A percentile compares a stretch with the other conserved stretches of the same genome.
phyloP scores from a whole-genome alignment of 2,797 vertebrate genomes.

The Enteromius thamalakanensis region DNA sequence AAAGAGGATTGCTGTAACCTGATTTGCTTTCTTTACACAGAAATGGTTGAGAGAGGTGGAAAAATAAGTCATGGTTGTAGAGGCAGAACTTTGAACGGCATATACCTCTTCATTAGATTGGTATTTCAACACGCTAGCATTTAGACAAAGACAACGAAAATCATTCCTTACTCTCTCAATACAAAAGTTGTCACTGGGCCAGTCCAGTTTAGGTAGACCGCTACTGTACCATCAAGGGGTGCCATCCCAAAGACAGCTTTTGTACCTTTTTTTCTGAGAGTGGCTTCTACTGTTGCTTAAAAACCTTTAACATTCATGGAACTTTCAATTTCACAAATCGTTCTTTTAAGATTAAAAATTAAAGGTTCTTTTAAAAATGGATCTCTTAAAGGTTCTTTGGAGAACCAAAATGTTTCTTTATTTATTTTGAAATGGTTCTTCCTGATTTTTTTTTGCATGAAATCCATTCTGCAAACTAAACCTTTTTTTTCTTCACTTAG shows the following conservation, averaged over 20 bases:
- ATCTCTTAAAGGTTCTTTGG: not conserved
- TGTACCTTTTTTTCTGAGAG: not conserved
- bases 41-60: conserved; percentile 41
- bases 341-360: not conserved
- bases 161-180: not conserved
- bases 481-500: not conserved
- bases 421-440: not conserved
- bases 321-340: not conserved
- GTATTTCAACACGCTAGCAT: conserved; percentile 4
- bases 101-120: not conserved
- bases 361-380: not conserved
- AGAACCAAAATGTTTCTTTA: not conserved
- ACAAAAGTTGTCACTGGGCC: not conserved
- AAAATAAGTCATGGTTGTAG: conserved; percentile 37
- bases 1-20: conserved; percentile 44
- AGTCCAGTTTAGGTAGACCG: not conserved
- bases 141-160: not conserved
- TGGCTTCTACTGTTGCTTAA: not conserved
- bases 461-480: not conserved
- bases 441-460: not conserved
- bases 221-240: not conserved
- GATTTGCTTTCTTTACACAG: conserved; percentile 50
- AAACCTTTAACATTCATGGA: not conserved
- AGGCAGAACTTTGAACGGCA: conserved; percentile 23
- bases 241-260: not conserved